Base-by-base conservation (phyloP, 2,888 invertebrate species). In the Linnaemya vulpina region DNA sequence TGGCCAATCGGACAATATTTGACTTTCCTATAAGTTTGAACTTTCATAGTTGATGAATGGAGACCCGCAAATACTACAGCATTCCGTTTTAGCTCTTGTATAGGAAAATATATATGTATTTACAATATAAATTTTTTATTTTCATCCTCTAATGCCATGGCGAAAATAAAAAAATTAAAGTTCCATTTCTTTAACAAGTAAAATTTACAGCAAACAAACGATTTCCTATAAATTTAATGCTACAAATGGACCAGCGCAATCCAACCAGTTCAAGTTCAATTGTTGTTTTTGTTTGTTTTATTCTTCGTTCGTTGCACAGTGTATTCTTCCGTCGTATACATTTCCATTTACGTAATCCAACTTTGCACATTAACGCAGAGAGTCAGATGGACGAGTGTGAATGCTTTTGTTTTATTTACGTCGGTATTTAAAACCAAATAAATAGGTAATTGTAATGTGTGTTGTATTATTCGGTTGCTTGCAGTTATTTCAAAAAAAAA, bases 271-370 rank as follows among this genome's bases (percentile, higher is more conserved):
- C 30, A 40, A 63, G 15, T 63, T 7, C 25, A 43, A 5, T 22
- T 43, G 9, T 9, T 13, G 22, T 35, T 40, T 13, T 40, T 20
- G 20, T 13, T 35, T 62, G 3, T 5, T 20, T 62, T 40, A 8
- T 38, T 58, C 9, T 40, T 13, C 2, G 7, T 30, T 35, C 15
- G 15, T 49, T n/a, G 13, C 25, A 13, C 22, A 53, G 17, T 13
- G 13, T 38, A 84, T 74, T 70, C 77, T 74, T n/a, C 30, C 5
- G 30, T 5, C 3, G 22, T 70, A 84, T 82, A 74, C 75, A 25
- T 65, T 82, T 75, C 53, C 82, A 82, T 79, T 85, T 85, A 82
- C 85, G 85, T 85, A 85, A 85, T 78, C 74, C 13, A 43, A 63
- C 22, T 46, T 43, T 68, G 46, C 55, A 70, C 62, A 70, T 62